Percentiles rank a stretch among this genome's conserved stretches.
These are phyloP conservation scores for Neopipo cinnamomea DNA, from an alignment of 2,113 vertebrate genomes.

Conservation along the genomic window DNA sequence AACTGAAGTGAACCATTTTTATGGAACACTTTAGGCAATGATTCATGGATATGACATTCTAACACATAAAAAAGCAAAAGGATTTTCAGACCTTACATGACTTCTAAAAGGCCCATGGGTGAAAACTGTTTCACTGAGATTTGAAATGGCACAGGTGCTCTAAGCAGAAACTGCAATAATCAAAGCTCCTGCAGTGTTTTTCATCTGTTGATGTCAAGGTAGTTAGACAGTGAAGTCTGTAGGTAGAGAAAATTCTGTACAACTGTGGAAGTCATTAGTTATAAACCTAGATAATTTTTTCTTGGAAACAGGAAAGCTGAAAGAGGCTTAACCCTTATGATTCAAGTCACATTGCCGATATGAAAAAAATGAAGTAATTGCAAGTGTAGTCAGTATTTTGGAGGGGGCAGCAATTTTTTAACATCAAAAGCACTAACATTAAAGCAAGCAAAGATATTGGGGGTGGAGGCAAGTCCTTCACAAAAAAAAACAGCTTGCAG, in stretches of 20 bases:
- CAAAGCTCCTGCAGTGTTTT: background rate
- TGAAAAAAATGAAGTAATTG: background rate
- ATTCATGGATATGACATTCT: background rate
- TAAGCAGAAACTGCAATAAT: background rate
- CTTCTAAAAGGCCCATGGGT: background rate
- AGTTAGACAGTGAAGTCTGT: background rate
- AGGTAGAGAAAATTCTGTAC: background rate
- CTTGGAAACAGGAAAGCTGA: background rate
- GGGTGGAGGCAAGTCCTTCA: background rate
- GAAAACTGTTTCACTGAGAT: background rate
- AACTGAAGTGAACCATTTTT: background rate
- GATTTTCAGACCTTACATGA: background rate
- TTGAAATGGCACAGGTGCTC: background rate
- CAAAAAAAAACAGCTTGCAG: background rate
- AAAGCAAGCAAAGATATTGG: background rate
- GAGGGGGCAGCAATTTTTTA: background rate
- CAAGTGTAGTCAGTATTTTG: background rate
- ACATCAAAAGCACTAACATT: background rate
- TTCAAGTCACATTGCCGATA: background rate
- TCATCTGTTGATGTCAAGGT: background rate
- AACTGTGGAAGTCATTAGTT: conserved; percentile 8
- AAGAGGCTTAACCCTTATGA: background rate
- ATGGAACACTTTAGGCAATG: background rate
- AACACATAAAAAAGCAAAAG: background rate
- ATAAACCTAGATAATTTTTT: background rate